A percentile compares a stretch with the other conserved stretches of the same genome.
These are phyloP conservation scores for Masnerella sp. DNA, from an alignment of 2,888 invertebrate species.

Conservation along the genomic window DNA sequence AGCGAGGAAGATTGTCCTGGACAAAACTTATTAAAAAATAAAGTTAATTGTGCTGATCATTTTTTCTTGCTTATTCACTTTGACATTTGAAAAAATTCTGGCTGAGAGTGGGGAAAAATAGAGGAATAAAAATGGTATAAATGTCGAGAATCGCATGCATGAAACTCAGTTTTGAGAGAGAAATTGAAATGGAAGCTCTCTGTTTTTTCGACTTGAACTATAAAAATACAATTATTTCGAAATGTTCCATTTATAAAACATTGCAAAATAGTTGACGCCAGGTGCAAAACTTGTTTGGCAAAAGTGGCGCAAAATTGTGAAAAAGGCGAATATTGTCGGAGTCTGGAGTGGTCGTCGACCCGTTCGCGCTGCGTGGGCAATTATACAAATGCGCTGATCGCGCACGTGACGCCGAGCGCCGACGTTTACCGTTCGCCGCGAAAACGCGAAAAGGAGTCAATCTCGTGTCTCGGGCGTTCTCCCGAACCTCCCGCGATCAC, in stretches of 20 bases:
- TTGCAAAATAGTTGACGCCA: conserved; percentile 34
- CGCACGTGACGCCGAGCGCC: conserved; percentile 38
- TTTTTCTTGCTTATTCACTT: no score
- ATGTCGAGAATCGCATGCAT: no score
- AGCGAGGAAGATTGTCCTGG: no score
- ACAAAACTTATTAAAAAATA: no score
- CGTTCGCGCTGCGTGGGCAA: conserved; percentile 33
- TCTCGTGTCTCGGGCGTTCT: conserved; percentile 43
- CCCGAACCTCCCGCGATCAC: conserved; percentile 44
- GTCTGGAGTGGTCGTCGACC: conserved; percentile 51
- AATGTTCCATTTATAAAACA: not conserved
- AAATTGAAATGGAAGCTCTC: no score
- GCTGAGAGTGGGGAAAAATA: no score
- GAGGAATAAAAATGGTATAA: no score
- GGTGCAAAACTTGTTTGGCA: conserved; percentile 44
- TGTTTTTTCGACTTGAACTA: no score
- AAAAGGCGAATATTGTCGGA: conserved; percentile 36
- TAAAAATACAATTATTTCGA: not conserved
- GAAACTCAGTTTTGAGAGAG: no score
- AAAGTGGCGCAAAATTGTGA: conserved; percentile 55
- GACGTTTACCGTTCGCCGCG: conserved; percentile 30
- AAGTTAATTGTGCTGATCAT: no score
- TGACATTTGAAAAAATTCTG: no score
- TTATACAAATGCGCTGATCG: conserved; percentile 44
- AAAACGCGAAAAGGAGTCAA: conserved; percentile 44